phyloP scores from a whole-genome alignment of 1,140 invertebrate species.

The Sarcophaga peregrina region DNA sequence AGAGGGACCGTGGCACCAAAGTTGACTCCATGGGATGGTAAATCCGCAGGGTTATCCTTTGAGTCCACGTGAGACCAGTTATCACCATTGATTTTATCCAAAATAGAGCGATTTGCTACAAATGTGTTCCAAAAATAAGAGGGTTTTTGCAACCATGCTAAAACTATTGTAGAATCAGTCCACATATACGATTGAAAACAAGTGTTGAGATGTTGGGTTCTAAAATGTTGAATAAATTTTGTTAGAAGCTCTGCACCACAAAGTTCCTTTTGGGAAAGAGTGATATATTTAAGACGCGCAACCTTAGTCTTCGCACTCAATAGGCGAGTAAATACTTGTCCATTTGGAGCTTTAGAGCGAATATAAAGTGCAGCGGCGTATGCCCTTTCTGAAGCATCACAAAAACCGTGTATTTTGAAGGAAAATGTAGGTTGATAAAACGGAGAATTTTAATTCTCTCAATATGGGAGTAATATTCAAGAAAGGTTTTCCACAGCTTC shows the following conservation, averaged over 20 bases:
- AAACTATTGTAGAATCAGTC: constrained; percentile 65
- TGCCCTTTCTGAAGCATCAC: constrained; percentile 59
- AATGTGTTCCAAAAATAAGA: constrained; percentile 58
- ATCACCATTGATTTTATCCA: background rate
- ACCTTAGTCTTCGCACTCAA: constrained; percentile 46
- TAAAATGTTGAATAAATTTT: constrained; percentile 49
- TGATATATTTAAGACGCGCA: constrained; percentile 57
- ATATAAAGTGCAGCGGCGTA: constrained; percentile 63
- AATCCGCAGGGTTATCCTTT: constrained; percentile 59
- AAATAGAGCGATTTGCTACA: constrained; percentile 43
- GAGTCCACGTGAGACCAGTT: constrained; percentile 31
- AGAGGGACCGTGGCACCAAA: constrained; percentile 54
- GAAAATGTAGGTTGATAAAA: too few species aligned
- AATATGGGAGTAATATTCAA: background rate
- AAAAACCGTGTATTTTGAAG: constrained; percentile 56
- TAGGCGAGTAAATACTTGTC: background rate
- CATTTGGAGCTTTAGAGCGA: constrained; percentile 46
- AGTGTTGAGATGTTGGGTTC: constrained; percentile 51
- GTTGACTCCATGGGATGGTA: background rate
- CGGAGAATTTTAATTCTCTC: background rate
- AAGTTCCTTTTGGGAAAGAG: constrained; percentile 58
- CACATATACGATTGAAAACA: too few species aligned
- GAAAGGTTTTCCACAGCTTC: background rate
- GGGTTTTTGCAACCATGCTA: constrained; percentile 56
- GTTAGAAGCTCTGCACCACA: constrained; percentile 57